phyloP scores from a whole-genome alignment of 2,888 invertebrate species.

The Idaea dimidiata region DNA sequence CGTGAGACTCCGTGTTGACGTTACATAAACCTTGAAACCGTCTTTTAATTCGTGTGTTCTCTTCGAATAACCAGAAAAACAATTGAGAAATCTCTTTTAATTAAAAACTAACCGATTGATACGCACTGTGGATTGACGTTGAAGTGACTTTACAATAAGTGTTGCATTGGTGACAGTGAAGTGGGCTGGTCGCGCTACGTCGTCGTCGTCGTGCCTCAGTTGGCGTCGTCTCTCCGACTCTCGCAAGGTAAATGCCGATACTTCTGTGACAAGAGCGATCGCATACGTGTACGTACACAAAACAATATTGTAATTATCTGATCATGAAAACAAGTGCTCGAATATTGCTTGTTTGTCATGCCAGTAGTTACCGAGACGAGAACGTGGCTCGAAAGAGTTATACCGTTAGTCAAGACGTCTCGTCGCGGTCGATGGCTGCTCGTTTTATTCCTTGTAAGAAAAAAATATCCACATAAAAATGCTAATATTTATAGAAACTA shows the following conservation, averaged over 20 bases:
- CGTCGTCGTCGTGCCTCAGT: constrained; percentile 54
- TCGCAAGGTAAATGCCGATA: constrained; percentile 71
- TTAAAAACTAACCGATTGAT: constrained; percentile 47
- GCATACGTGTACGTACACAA: constrained; percentile 68
- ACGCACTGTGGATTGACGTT: constrained; percentile 38
- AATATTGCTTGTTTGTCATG: constrained; percentile 38
- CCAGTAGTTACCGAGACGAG: constrained; percentile 37
- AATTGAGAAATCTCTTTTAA: constrained; percentile 37
- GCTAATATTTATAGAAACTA: constrained; percentile 6
- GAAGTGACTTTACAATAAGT: constrained; percentile 48
- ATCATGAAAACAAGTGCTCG: constrained; percentile 38
- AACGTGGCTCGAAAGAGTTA: constrained; percentile 53
- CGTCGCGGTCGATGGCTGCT: constrained; percentile 56
- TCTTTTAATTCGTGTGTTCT: constrained; percentile 68
- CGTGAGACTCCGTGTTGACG: constrained; percentile 43
- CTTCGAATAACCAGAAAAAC: constrained; percentile 47
- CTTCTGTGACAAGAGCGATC: constrained; percentile 60
- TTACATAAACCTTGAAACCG: constrained; percentile 46
- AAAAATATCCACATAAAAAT: constrained; percentile 17
- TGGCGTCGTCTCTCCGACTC: constrained; percentile 69
- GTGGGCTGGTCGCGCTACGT: constrained; percentile 64
- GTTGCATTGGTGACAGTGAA: constrained; percentile 64
- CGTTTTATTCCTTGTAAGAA: constrained; percentile 40
- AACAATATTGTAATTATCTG: constrained; percentile 62
- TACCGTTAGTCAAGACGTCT: constrained; percentile 60